A percentile compares a stretch with the other conserved stretches of the same genome.
Conservation (phyloP, 2,888 invertebrate species). For the Lissonota sp. region DNA sequence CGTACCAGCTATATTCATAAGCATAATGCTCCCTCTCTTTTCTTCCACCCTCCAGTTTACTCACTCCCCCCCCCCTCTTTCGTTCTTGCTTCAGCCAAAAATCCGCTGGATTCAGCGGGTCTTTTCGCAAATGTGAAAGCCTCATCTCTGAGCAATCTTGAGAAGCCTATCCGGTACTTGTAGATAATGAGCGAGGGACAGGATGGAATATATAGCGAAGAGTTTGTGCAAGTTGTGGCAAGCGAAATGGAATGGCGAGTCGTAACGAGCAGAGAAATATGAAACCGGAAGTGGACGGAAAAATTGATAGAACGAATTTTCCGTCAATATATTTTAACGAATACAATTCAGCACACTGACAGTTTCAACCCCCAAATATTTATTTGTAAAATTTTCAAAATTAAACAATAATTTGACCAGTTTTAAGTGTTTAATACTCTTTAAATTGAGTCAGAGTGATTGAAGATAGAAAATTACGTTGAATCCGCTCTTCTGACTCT, state of each 20-base stretch:
- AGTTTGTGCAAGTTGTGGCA: conserved; percentile 4
- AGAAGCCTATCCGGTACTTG: conserved; percentile 23
- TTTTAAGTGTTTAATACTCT: not conserved
- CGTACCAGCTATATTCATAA: not conserved
- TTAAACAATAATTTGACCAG: not conserved
- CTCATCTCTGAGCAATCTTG: conserved; percentile 28
- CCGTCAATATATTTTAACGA: too few species aligned
- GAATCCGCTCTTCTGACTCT: not conserved
- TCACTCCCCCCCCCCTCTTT: not conserved
- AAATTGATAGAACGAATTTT: not conserved
- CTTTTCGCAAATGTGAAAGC: conserved; percentile 44
- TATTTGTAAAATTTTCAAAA: not conserved
- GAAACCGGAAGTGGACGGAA: not conserved
- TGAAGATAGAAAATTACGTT: not conserved
- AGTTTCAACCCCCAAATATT: not conserved
- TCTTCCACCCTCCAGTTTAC: not conserved
- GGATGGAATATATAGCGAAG: not conserved
- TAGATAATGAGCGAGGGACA: conserved; percentile 28
- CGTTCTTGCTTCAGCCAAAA: not conserved
- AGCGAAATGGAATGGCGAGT: not conserved
- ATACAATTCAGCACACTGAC: too few species aligned
- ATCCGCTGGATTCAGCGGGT: conserved; percentile 15
- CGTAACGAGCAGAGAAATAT: conserved; percentile 11
- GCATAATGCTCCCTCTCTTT: not conserved
- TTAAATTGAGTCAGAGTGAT: not conserved